Percentiles rank a stretch among this genome's conserved stretches.
These are phyloP conservation scores for Sarcophilus harrisii DNA, from an alignment of 2,797 vertebrate genomes.

Conservation along the genomic window DNA sequence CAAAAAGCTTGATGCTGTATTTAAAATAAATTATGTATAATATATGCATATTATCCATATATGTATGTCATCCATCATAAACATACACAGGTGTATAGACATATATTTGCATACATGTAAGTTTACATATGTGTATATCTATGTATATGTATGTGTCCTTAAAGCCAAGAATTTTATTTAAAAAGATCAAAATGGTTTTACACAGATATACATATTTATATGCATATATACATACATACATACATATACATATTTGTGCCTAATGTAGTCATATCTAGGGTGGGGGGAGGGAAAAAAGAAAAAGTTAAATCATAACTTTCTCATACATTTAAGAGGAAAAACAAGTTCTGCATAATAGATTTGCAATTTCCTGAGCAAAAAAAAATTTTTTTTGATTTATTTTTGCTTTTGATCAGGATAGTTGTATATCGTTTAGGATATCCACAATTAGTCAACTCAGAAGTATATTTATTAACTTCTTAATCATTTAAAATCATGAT, in stretches of 20 bases:
- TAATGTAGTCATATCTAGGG: not conserved
- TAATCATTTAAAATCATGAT: not conserved
- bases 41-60: not conserved
- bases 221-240: too few relatives aligned
- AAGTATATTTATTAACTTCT: conserved; percentile 52
- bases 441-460: conserved; percentile 19
- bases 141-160: not conserved
- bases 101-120: not conserved
- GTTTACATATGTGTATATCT: not conserved
- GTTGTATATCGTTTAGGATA: conserved; percentile 37
- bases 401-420: conserved; percentile 46
- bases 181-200: not conserved
- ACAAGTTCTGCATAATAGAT: not conserved
- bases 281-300: too few relatives aligned
- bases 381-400: conserved; percentile 22
- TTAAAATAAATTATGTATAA: conserved; percentile 12
- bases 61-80: not conserved
- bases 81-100: not conserved
- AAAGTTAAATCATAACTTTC: not conserved
- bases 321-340: not conserved
- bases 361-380: not conserved
- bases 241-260: not conserved
- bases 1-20: conserved; percentile 43
- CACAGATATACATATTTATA: not conserved
- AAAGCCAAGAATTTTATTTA: not conserved